A percentile compares a stretch with the other conserved stretches of the same genome.
Evolutionary conservation across 1,140 invertebrate species (phyloP).

Genomic region (Luehdorfia chinensis): DNA sequence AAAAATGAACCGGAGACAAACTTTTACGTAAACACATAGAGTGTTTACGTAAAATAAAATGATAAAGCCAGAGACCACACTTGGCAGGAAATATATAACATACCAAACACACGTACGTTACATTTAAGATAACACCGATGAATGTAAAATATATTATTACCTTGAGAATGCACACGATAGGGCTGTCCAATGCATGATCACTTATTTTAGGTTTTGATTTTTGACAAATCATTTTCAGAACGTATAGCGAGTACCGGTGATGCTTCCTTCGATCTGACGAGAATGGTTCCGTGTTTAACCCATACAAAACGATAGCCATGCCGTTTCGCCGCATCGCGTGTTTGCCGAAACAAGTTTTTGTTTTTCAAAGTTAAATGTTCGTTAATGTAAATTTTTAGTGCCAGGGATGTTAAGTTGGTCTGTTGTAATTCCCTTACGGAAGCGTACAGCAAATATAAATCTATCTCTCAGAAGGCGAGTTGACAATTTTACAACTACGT

Average conservation of each 20-base stretch:
- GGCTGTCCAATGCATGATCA: neutral
- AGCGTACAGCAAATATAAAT: slow-evolving; percentile 8
- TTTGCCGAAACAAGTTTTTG: slow-evolving; percentile 23
- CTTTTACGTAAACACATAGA: too few species aligned
- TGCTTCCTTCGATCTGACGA: slow-evolving; percentile 12
- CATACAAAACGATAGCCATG: slow-evolving; percentile 14
- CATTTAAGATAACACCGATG: neutral
- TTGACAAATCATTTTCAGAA: slow-evolving; percentile 4
- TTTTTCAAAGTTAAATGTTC: slow-evolving; percentile 26
- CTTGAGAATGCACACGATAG: neutral
- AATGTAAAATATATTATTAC: neutral
- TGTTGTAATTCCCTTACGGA: slow-evolving; percentile 8
- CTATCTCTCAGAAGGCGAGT: slow-evolving; percentile 19
- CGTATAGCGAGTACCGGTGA: slow-evolving; percentile 15
- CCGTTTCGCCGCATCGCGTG: slow-evolving; percentile 8
- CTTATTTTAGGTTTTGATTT: too few species aligned
- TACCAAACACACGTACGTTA: neutral
- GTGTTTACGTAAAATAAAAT: too few species aligned
- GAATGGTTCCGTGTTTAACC: slow-evolving; percentile 22
- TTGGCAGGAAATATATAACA: too few species aligned
- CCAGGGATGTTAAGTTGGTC: slow-evolving; percentile 17
- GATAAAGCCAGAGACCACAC: too few species aligned
- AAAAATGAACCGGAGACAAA: too few species aligned
- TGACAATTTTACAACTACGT: slow-evolving; percentile 25
- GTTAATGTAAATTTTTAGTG: slow-evolving; percentile 20